Evolutionary conservation across 2,113 vertebrate genomes (phyloP), one percentile per base, ranked within the genome.

Genomic region (Notothenia coriiceps): DNA sequence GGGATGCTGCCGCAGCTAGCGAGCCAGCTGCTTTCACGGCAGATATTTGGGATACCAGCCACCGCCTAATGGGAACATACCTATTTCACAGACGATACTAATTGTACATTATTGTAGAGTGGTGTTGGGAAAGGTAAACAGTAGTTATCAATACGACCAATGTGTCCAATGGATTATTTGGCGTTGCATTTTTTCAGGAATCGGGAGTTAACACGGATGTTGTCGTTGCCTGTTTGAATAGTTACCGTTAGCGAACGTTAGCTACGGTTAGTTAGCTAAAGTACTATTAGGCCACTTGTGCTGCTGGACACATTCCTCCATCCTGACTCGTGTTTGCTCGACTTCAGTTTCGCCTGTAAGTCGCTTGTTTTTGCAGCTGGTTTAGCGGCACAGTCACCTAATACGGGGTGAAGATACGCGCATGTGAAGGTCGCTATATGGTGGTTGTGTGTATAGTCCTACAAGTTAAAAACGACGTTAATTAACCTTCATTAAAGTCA

Each of bases 261-360:
- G 61, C 76, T 5, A 5, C 1, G 55, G 52, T 77, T 18, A 73
- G 67, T 85, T 85, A 76, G 83, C 79, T 12, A 43, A 43, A 67
- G 68, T 20, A 33, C 18, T 14, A 44, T 70, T 84, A 70, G 79
- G 71, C 59, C 60, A 22, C 52, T 74, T 7, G 1, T 59, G 54
- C 29, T 51, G 18, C 66, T 71, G 74, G 44, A 44, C 61, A 71
- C 86, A 89, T 92, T 90, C 86, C 87, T 20, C 55, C 33, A 43
- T 72, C 85, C 78, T 83, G 87, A 90, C 83, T 90, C 86, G 75
- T 14, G 77, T 78, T 79, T 76, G 52, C 52, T 60, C 57, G 18
- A 18, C 47, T 74, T 35, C 43, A 72, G 74, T 86, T 82, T 80
- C 14, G n/a, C 35, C 46, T 64, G 67, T 44, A 70, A 20, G 0